Conservation (phyloP, 2,797 vertebrate genomes). For the Crax fasciolata region DNA sequence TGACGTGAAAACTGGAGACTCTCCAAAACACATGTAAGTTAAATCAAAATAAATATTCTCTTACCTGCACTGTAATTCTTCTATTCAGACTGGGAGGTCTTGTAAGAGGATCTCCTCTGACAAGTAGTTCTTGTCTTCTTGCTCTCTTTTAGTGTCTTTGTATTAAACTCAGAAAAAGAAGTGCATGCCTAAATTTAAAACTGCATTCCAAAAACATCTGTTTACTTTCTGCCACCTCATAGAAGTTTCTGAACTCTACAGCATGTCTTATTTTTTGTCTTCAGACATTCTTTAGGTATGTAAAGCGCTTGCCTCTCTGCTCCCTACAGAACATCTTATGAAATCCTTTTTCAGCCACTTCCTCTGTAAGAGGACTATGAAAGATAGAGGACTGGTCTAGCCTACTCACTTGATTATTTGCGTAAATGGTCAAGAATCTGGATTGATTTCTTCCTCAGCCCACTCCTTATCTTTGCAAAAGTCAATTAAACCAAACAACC, state of each 20-base stretch:
- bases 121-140: neutral
- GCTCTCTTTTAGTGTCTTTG: neutral
- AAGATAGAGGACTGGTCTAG: neutral
- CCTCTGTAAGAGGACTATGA: neutral
- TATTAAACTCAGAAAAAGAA: slow-evolving; percentile 20
- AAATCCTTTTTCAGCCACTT: neutral
- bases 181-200: neutral
- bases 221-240: neutral
- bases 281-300: neutral
- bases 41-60: slow-evolving; percentile 24
- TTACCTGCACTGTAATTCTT: neutral
- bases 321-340: neutral
- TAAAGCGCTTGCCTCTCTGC: neutral
- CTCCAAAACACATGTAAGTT: neutral
- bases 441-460: neutral
- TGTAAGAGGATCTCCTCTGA: neutral
- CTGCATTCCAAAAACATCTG: neutral
- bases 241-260: neutral
- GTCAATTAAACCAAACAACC: neutral
- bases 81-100: slow-evolving; percentile 51
- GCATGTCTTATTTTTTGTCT: neutral
- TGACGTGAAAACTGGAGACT: neutral
- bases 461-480: neutral
- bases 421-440: neutral
- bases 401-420: neutral